Evolutionary conservation across 2,797 vertebrate species (phyloP).

Genomic region (Aratinga solstitialis): DNA sequence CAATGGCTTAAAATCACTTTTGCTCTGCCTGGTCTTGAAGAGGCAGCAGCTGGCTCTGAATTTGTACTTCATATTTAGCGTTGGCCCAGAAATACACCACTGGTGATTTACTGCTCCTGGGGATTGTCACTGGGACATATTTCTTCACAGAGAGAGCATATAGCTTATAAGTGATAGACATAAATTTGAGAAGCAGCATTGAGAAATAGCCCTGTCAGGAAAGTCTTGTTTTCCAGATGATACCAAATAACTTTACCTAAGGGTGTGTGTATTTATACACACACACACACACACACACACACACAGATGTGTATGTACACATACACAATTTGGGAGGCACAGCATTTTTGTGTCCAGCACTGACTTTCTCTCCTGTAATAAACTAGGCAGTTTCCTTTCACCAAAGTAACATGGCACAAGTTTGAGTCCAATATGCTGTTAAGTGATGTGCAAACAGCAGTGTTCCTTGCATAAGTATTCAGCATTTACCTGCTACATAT

Average conservation of each 20-base stretch:
- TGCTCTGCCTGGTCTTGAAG: not conserved
- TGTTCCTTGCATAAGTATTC: not conserved
- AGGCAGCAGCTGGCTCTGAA: not conserved
- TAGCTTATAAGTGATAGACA: not conserved
- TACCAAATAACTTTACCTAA: not conserved
- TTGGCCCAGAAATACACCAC: not conserved
- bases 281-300: not conserved
- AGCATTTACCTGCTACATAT: not conserved
- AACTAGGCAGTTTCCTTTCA: not conserved
- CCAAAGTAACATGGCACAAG: not conserved
- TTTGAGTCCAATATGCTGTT: not conserved
- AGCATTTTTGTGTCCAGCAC: not conserved
- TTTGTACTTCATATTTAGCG: not conserved
- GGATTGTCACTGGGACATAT: not conserved
- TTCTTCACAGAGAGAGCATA: not conserved
- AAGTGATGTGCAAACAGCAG: not conserved
- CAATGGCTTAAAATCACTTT: not conserved
- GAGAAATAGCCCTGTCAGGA: slow-evolving; percentile 12
- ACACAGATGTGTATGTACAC: not conserved
- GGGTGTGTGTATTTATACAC: not conserved
- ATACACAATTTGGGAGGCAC: not conserved
- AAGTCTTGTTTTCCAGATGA: slow-evolving; percentile 12
- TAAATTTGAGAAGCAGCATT: not conserved
- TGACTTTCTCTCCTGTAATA: not conserved
- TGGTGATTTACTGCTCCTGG: not conserved